Evolutionary conservation across 2,888 invertebrate genomes (phyloP), one percentile per base, ranked within the genome.

Genomic region (Agrilus biguttatus): DNA sequence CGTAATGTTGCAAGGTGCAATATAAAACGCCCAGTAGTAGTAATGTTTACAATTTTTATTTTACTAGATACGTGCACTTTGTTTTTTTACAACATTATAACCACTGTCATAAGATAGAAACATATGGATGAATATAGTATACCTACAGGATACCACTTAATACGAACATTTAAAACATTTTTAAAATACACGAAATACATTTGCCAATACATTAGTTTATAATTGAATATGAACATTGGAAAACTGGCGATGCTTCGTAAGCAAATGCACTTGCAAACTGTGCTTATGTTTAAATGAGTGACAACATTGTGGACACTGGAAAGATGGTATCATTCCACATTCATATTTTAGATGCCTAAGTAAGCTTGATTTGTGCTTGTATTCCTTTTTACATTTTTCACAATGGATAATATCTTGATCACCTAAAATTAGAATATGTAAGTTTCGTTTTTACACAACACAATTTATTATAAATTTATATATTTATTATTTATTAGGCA

Each of bases 311-410:
- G 28, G 23, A 39, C 58, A 58, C 17, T 40, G 41, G 40, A 55
- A 56, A 7, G 46, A 44, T 5, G 54, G 48, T 37, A 51, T 45
- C 19, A 49, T 50, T 3, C 78, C 78, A 54, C 79, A 79, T 56
- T 78, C 78, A 53, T 76, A 78, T 39, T 75, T 77, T 40, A 76
- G 66, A 58, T 84, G 84, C 55, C 83, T 73, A 56, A 78, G 72
- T 55, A 83, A 73, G 21, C 81, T 80, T 53, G 78, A 78, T 64
- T 80, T 78, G 66, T 80, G 80, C 51, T 77, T 75, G 64, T 84
- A 84, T 21, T 33, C 43, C 46, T 39, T 48, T 10, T 38, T 41
- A 39, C 52, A 52, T 28, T 28, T 28, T 28, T 28, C 4, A 10
- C 28, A 28, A 28, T 28, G 10, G 8, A 28, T 28, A 8, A 28